These are phyloP conservation scores for Otis tarda DNA, from an alignment of 2,113 vertebrate genomes.

Conservation along the genomic window DNA sequence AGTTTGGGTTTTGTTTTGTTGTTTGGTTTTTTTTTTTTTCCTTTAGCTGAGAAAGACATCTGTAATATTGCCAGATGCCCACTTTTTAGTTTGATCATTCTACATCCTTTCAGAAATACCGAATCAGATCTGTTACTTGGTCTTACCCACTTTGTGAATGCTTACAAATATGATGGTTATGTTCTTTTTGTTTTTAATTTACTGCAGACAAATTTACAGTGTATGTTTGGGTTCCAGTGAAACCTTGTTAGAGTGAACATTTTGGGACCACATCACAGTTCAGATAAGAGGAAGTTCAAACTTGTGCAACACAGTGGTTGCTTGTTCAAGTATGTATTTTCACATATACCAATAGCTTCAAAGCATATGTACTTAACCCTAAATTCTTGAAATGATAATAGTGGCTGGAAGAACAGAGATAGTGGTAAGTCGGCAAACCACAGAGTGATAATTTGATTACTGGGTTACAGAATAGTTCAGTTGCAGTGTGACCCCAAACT, in stretches of 20 bases:
- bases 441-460: constrained; percentile 10
- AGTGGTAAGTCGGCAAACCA: constrained; percentile 31
- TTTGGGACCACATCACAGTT: background rate
- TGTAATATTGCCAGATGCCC: background rate
- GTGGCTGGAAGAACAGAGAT: background rate
- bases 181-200: background rate
- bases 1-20: too few species aligned
- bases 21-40: too few species aligned
- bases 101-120: background rate
- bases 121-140: background rate
- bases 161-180: background rate
- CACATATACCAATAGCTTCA: background rate
- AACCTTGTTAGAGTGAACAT: background rate
- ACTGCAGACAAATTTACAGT: background rate
- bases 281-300: constrained; percentile 13
- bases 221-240: background rate
- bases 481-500: background rate
- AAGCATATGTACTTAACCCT: background rate
- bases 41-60: background rate
- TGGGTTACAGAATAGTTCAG: background rate
- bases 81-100: background rate
- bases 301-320: background rate
- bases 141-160: background rate
- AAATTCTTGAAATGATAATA: background rate
- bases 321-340: constrained; percentile 12